phyloP scores from a whole-genome alignment of 2,797 vertebrate species.

The Pseudochirops cupreus region DNA sequence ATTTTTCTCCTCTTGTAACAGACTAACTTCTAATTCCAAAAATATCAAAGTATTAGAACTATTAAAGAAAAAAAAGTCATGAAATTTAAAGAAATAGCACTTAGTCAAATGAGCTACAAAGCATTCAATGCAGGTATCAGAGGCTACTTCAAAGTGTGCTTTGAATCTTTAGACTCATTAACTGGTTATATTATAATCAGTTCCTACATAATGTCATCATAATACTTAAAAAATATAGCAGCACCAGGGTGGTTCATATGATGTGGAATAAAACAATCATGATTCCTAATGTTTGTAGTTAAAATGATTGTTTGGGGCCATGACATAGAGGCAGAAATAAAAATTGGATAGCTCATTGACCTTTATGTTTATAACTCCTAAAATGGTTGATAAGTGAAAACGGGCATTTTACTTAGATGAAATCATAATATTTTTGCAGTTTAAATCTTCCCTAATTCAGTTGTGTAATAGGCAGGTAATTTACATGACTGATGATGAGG shows the following conservation, averaged over 20 bases:
- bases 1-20: neutral
- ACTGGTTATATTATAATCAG: constrained; percentile 49
- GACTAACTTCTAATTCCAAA: constrained; percentile 32
- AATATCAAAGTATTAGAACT: constrained; percentile 34
- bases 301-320: constrained; percentile 55
- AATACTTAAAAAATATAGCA: constrained; percentile 67
- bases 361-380: constrained; percentile 68
- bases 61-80: neutral
- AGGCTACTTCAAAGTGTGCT: constrained; percentile 41
- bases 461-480: constrained; percentile 75
- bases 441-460: constrained; percentile 74
- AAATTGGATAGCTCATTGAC: constrained; percentile 66
- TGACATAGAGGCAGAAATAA: constrained; percentile 60
- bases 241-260: constrained; percentile 44
- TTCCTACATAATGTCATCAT: constrained; percentile 33
- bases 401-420: constrained; percentile 73
- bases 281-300: constrained; percentile 48
- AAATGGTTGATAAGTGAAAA: constrained; percentile 71
- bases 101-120: constrained; percentile 15
- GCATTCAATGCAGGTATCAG: constrained; percentile 38
- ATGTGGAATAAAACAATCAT: constrained; percentile 59
- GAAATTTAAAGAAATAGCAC: constrained; percentile 36
- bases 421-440: constrained; percentile 67
- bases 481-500: constrained; percentile 81
- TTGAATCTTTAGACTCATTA: constrained; percentile 50